Evolutionary conservation across 2,113 vertebrate species (phyloP).

Genomic region (Sakesphorus luctuosus): DNA sequence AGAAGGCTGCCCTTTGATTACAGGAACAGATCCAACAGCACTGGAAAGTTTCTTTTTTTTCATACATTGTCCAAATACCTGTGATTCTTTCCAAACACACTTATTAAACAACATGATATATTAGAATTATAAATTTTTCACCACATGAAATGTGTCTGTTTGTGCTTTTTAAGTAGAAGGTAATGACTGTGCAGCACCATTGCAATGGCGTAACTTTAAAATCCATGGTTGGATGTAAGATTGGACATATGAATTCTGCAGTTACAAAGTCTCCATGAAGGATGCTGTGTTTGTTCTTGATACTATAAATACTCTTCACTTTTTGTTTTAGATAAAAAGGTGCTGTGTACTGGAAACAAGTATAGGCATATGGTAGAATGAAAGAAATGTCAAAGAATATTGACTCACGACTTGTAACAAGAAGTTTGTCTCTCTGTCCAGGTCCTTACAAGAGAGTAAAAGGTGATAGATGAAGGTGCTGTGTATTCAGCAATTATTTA

Average conservation of each 20-base stretch:
- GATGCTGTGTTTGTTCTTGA: background rate
- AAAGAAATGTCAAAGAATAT: background rate
- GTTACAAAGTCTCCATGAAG: background rate
- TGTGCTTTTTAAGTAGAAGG: background rate
- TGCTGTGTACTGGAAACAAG: background rate
- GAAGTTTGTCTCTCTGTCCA: background rate
- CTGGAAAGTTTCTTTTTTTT: background rate
- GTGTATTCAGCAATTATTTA: background rate
- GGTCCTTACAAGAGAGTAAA: background rate
- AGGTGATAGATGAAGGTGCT: background rate
- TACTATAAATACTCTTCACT: background rate
- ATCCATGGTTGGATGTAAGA: background rate
- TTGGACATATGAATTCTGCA: background rate
- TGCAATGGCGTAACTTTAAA: background rate
- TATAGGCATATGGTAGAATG: background rate
- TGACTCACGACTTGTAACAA: background rate
- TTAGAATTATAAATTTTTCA: background rate
- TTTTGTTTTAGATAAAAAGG: background rate
- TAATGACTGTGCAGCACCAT: background rate
- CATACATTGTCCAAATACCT: background rate
- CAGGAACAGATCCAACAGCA: background rate
- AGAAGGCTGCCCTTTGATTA: background rate
- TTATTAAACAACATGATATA: background rate
- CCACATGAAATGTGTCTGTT: background rate
- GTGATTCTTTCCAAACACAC: background rate